Evolutionary conservation across 1,140 invertebrate species (phyloP).

Genomic region (Oreohelix idahoensis): DNA sequence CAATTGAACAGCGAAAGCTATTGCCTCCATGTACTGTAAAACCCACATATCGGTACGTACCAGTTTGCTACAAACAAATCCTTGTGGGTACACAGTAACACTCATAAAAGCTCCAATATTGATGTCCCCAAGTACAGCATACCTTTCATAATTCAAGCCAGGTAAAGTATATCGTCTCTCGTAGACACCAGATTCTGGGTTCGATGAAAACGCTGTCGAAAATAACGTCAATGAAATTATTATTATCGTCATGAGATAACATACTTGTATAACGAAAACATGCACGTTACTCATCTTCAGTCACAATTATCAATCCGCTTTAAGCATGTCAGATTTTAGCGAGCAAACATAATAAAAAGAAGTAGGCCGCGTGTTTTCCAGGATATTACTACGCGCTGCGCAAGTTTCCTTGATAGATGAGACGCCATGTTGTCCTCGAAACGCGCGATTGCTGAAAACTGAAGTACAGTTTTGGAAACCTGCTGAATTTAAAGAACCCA

Average conservation of each 20-base stretch:
- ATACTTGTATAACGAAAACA: background rate
- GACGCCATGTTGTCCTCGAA: no score
- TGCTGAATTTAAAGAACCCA: no score
- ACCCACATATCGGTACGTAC: background rate
- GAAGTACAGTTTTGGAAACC: no score
- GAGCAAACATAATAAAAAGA: background rate
- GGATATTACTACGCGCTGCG: no score
- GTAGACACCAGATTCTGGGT: background rate
- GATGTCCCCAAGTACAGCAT: background rate
- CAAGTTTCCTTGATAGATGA: no score
- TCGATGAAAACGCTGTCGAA: background rate
- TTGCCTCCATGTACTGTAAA: background rate
- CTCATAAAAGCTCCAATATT: slow-evolving; percentile 20
- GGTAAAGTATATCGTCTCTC: background rate
- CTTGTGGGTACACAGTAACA: background rate
- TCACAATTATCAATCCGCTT: background rate
- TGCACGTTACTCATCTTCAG: background rate
- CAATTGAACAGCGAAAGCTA: background rate
- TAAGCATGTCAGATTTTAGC: background rate
- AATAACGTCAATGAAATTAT: background rate
- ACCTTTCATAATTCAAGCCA: background rate
- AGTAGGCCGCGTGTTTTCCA: no score
- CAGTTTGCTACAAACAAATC: background rate
- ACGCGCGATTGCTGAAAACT: no score
- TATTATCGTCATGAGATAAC: background rate